phyloP scores from a whole-genome alignment of 2,113 vertebrate genomes.

The Alexandromys fortis region DNA sequence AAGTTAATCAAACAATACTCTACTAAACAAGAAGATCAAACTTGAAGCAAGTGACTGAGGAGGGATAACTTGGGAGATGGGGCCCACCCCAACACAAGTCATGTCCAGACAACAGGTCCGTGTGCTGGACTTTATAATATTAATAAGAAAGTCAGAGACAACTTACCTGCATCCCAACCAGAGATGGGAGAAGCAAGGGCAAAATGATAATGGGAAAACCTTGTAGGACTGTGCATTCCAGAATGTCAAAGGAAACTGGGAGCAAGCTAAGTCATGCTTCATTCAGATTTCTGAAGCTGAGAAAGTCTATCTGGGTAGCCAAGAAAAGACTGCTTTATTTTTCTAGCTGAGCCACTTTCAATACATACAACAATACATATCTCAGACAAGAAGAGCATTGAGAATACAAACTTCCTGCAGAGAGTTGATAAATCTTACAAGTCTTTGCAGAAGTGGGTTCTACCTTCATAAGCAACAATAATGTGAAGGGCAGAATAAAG shows the following conservation, averaged over 20 bases:
- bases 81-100: background rate
- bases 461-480: background rate
- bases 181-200: background rate
- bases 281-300: background rate
- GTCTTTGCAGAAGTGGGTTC: background rate
- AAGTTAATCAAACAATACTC: background rate
- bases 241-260: background rate
- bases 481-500: rapidly evolving
- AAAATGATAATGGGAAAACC: background rate
- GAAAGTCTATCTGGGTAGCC: background rate
- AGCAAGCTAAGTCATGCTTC: background rate
- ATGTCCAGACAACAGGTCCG: background rate
- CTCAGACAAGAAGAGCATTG: slow-evolving; percentile 2
- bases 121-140: background rate
- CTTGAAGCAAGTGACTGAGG: background rate
- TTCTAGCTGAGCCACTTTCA: background rate
- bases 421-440: background rate
- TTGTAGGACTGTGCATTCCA: background rate
- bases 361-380: slow-evolving; percentile 6
- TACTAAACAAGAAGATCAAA: background rate
- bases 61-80: background rate
- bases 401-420: slow-evolving; percentile 9
- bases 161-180: background rate
- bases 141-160: background rate
- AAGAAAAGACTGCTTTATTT: slow-evolving; percentile 6